These are phyloP conservation scores for Thymallus thymallus DNA, from an alignment of 2,113 vertebrate genomes.

Conservation along the genomic window DNA sequence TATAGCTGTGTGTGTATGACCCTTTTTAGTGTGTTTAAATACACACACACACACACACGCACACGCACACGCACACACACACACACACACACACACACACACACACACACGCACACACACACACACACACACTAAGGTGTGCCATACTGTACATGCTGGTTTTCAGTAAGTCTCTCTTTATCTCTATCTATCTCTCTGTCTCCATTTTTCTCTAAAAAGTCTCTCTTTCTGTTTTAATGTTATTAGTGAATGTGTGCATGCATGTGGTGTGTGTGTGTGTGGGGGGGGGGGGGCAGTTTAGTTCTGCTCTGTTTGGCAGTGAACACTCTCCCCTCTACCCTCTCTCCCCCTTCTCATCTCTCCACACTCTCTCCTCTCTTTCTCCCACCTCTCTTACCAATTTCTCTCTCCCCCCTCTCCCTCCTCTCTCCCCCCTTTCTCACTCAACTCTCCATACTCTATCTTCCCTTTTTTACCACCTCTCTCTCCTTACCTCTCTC, in stretches of 20 bases:
- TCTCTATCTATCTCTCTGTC: background rate
- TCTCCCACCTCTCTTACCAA: slow-evolving; percentile 4
- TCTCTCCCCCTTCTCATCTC: slow-evolving; percentile 35
- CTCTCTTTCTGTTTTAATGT: no score
- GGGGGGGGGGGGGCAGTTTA: background rate
- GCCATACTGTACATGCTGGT: background rate
- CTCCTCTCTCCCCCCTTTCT: slow-evolving; percentile 45
- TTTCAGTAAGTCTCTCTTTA: slow-evolving; percentile 12
- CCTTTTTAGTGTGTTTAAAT: no score
- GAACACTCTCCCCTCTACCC: slow-evolving; percentile 38
- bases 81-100: no score
- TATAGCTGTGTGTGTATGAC: no score
- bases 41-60: no score
- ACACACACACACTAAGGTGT: no score
- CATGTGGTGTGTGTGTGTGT: no score
- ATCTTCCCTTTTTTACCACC: slow-evolving; percentile 29
- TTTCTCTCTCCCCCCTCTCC: background rate
- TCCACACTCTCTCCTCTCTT: no score
- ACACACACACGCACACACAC: no score
- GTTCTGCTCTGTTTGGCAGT: slow-evolving; percentile 70
- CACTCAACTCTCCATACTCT: slow-evolving; percentile 24
- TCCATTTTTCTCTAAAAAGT: no score
- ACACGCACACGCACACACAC: no score
- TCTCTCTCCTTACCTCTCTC: background rate
- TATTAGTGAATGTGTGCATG: background rate